Evolutionary conservation across 2,888 invertebrate genomes (phyloP).

Genomic region (Sclerodermus sp.): DNA sequence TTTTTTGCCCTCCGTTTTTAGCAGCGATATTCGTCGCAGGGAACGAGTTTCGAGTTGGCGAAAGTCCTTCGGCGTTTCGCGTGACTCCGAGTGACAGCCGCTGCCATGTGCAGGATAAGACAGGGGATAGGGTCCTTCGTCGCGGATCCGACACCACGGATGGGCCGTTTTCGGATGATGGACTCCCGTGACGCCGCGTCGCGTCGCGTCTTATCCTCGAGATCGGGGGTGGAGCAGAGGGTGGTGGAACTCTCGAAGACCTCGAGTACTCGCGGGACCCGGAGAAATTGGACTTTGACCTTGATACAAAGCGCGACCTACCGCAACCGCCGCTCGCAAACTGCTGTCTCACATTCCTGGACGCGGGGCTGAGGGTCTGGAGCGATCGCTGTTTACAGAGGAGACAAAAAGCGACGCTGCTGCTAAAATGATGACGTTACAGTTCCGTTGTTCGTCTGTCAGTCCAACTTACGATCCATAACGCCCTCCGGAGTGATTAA

Average conservation of each 20-base stretch:
- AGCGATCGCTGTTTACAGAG: constrained; percentile 21
- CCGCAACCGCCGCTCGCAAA: background rate
- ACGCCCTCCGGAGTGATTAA: constrained; percentile 31
- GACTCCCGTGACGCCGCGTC: constrained; percentile 28
- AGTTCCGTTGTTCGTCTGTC: constrained; percentile 32
- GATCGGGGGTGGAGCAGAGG: too few species aligned
- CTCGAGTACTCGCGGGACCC: too few species aligned
- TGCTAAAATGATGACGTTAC: constrained; percentile 37
- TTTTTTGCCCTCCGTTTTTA: too few species aligned
- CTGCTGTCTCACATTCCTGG: background rate
- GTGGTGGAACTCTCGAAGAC: too few species aligned
- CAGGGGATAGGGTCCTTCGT: too few species aligned
- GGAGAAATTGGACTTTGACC: too few species aligned
- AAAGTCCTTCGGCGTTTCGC: constrained; percentile 37
- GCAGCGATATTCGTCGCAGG: constrained; percentile 18
- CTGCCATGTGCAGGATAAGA: constrained; percentile 32
- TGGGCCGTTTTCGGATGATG: constrained; percentile 20
- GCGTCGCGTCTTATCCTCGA: constrained; percentile 8
- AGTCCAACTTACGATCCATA: constrained; percentile 24
- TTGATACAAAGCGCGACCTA: background rate
- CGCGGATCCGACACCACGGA: constrained; percentile 19
- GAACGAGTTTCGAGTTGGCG: constrained; percentile 8
- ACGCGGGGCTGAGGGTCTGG: background rate
- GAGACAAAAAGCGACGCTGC: constrained; percentile 23
- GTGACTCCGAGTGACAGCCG: constrained; percentile 41